These are phyloP conservation scores for Plebejus melissa DNA, from an alignment of 2,888 invertebrate genomes.

Conservation along the genomic window DNA sequence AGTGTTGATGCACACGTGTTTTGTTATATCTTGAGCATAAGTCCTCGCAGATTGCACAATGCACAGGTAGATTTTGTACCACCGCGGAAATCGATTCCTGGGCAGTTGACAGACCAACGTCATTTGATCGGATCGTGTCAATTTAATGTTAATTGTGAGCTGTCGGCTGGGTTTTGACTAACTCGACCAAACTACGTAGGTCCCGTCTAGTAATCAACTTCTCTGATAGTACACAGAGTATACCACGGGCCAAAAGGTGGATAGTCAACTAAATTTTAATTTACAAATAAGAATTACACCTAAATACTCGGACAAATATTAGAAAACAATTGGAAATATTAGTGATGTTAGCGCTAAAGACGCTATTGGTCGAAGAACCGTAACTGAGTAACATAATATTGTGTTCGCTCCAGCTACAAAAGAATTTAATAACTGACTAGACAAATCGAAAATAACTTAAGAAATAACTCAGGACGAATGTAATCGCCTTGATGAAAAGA, in stretches of 20 bases:
- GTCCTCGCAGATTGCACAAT: slow-evolving; percentile 29
- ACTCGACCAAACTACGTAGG: too few relatives aligned
- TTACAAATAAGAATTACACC: slow-evolving; percentile 15
- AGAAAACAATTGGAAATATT: slow-evolving; percentile 5
- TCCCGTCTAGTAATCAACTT: too few relatives aligned
- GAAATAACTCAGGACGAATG: not conserved
- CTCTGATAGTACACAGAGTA: not conserved
- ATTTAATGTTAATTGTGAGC: too few relatives aligned
- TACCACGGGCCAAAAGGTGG: slow-evolving; percentile 7
- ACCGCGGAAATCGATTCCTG: too few relatives aligned
- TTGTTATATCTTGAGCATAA: slow-evolving; percentile 64
- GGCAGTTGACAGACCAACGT: too few relatives aligned
- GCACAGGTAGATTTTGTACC: slow-evolving; percentile 4
- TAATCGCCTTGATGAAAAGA: not conserved
- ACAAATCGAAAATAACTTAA: not conserved
- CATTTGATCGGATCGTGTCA: too few relatives aligned
- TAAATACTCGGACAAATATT: not conserved
- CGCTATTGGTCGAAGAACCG: slow-evolving; percentile 15
- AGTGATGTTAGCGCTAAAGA: not conserved
- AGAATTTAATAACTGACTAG: slow-evolving; percentile 6
- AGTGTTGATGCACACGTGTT: slow-evolving; percentile 44
- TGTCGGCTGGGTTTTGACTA: too few relatives aligned
- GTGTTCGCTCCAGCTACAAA: not conserved
- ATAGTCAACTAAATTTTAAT: not conserved
- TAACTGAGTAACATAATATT: not conserved